Conservation (phyloP, 1,140 invertebrate species). For the Drosophila nigromelanica region DNA sequence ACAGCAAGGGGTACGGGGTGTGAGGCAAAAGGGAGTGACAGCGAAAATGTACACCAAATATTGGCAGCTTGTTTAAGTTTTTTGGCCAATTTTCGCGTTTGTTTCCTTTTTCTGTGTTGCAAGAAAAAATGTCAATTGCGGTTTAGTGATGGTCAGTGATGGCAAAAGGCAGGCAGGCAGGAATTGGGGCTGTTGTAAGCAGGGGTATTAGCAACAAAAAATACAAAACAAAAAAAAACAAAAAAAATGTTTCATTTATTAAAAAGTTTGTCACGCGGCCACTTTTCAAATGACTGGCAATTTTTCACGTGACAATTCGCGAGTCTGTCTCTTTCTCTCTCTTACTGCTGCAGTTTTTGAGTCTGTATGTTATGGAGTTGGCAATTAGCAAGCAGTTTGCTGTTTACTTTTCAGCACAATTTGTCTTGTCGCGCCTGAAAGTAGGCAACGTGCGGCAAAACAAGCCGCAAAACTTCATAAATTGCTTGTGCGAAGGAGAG, state of each 20-base stretch:
- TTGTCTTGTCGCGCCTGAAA: constrained; percentile 71
- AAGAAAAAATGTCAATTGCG: constrained; percentile 54
- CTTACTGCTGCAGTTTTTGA: not conserved
- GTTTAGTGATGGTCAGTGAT: constrained; percentile 60
- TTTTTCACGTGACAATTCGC: constrained; percentile 80
- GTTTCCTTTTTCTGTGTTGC: constrained; percentile 41
- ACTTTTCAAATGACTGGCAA: constrained; percentile 79
- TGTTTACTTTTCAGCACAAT: constrained; percentile 78
- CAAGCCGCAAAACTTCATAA: constrained; percentile 77
- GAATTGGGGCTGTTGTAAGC: not conserved
- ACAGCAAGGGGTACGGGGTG: not conserved
- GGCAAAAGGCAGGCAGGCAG: not conserved
- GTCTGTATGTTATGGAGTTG: constrained; percentile 32
- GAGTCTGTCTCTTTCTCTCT: not conserved
- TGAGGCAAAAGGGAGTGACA: not conserved
- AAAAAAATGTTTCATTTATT: constrained; percentile 76
- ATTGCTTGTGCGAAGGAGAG: constrained; percentile 31
- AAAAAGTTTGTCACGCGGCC: constrained; percentile 79
- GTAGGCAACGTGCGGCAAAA: constrained; percentile 68
- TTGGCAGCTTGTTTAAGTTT: constrained; percentile 82
- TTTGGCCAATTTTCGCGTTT: constrained; percentile 77
- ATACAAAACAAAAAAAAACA: not conserved
- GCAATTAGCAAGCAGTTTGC: constrained; percentile 79
- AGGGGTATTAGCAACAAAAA: constrained; percentile 12
- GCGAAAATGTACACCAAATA: constrained; percentile 79